Evolutionary conservation across 2,888 invertebrate species (phyloP).

Genomic region (Priocnemis perturbator): DNA sequence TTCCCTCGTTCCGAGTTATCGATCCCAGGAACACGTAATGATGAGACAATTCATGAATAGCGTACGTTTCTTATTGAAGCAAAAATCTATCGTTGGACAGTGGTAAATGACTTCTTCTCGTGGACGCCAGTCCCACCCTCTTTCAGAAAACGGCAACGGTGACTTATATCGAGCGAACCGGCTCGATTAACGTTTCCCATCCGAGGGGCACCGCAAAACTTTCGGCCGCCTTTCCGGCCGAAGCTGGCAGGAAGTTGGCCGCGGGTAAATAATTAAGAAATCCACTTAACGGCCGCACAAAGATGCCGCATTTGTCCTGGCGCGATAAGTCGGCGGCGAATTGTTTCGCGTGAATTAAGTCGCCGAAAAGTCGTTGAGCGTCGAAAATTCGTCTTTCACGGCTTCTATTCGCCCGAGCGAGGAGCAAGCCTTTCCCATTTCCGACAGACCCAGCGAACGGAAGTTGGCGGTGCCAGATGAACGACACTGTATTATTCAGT

Average conservation of each 20-base stretch:
- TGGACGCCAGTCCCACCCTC: no score
- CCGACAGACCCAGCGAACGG: slow-evolving; percentile 36
- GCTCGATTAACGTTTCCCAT: not conserved
- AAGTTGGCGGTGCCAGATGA: no score
- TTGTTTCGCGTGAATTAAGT: slow-evolving; percentile 32
- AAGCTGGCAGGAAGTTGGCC: slow-evolving; percentile 21
- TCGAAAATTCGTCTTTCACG: slow-evolving; percentile 33
- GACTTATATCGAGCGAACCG: slow-evolving; percentile 2
- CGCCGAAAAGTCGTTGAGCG: slow-evolving; percentile 35
- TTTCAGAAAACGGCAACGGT: no score
- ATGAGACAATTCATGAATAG: no score
- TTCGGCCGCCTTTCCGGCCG: slow-evolving; percentile 2
- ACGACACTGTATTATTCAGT: not conserved
- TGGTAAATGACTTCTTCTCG: no score
- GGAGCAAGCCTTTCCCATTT: slow-evolving; percentile 68
- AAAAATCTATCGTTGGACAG: no score
- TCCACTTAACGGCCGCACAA: slow-evolving; percentile 57
- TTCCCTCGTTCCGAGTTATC: no score
- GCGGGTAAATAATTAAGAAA: slow-evolving; percentile 62
- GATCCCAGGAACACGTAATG: no score
- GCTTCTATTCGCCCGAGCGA: slow-evolving; percentile 37
- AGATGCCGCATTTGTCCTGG: slow-evolving; percentile 57
- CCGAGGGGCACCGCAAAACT: not conserved
- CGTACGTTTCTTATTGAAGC: no score
- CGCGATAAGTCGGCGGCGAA: no score